A percentile compares a stretch with the other conserved stretches of the same genome.
These are phyloP conservation scores for Cheilosia grossa DNA, from an alignment of 2,888 invertebrate genomes.

Conservation along the genomic window DNA sequence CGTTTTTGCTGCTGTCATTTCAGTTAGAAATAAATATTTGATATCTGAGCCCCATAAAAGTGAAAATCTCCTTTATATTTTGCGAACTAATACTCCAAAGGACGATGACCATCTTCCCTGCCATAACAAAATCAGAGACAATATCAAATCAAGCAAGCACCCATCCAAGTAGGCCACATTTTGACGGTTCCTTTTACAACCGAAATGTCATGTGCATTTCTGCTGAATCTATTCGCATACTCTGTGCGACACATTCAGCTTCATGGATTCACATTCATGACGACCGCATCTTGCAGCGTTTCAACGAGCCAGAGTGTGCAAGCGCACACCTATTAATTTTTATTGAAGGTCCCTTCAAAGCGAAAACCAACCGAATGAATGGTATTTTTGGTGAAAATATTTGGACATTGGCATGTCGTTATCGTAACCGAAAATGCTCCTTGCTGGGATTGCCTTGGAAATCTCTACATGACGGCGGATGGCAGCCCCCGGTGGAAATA, in stretches of 20 bases:
- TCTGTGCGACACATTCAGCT: slow-evolving; percentile 19
- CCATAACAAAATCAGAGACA: no score
- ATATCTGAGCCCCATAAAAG: no score
- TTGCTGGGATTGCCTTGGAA: slow-evolving; percentile 48
- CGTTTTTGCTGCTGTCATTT: no score
- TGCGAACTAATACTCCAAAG: no score
- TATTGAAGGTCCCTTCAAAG: slow-evolving; percentile 47
- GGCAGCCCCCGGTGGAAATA: slow-evolving; percentile 44
- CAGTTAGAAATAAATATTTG: no score
- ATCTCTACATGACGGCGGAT: slow-evolving; percentile 1
- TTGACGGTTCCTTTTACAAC: slow-evolving; percentile 24
- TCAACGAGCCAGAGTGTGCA: slow-evolving; percentile 4
- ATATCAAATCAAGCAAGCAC: background rate
- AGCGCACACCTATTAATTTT: slow-evolving; percentile 65
- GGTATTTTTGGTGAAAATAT: slow-evolving; percentile 57
- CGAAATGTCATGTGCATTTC: slow-evolving; percentile 25
- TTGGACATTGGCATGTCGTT: slow-evolving; percentile 46
- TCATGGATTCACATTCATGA: slow-evolving; percentile 34
- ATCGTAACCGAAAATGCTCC: slow-evolving; percentile 36
- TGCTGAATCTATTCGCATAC: background rate
- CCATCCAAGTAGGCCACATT: slow-evolving; percentile 27
- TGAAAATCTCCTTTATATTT: no score
- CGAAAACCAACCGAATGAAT: background rate
- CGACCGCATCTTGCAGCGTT: slow-evolving; percentile 39
- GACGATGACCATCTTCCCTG: no score